Base-by-base conservation (phyloP, 2,888 invertebrate species). In the Cheilosia soror region DNA sequence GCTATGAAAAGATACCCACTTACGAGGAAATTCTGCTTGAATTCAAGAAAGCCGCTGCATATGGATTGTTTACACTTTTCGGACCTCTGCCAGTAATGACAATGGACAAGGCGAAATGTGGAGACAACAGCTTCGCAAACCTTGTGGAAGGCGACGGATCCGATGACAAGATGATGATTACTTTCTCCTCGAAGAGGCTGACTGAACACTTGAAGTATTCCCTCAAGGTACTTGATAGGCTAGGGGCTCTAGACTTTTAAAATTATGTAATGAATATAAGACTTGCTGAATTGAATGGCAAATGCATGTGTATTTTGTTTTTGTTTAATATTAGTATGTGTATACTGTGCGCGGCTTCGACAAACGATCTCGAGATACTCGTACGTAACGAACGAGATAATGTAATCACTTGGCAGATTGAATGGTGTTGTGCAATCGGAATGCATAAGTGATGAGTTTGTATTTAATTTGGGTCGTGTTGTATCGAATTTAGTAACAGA, bases 11-110 rank as follows among this genome's bases (percentile, higher is more conserved):
- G 0, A 75, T 90, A 49, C 91, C 91, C 15, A 89, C 88, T 33
- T 89, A 87, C 27, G 88, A 90, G 1, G 88, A 90, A 49, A 83
- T 92, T 31, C 60, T 88, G 13, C 66, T 81, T 3, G 91, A 91
- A 69, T 89, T 91, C 5, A 81, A 81, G n/a, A 87, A 84, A 0
- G 87, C 89, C 0, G 89, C 90, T 55, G 68, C 87, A 0, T 91
- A 88, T 57, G 92, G 91, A 0, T 88, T 92, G 78, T 89, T 91
- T 72, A 89, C 90, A 15, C 88, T 87, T 57, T 89, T 89, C 42
- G 89, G 88, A 11, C 89, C 91, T n/a, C 83, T 91, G 29, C 91
- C 91, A 5, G 81, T 90, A 0, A 40, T 91, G 4, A 88, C 88
- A 57, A 90, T 91, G 88, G 89, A 91, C 69, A 90, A 90, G 58